Base-by-base conservation (phyloP, 92 coral and sea anemone genomes). In the Epizoanthus scotinus region DNA sequence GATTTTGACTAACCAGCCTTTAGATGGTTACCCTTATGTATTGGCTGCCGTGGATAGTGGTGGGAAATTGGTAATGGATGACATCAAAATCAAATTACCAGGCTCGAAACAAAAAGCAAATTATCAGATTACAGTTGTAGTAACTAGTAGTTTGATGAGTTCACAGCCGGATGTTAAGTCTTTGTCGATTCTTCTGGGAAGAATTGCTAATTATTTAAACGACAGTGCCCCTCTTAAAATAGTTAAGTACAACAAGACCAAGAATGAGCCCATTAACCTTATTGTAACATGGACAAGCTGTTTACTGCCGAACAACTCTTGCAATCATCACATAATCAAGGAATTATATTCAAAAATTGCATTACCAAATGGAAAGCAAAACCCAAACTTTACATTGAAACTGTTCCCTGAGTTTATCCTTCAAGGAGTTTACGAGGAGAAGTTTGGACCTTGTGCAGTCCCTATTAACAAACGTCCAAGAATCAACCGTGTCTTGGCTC, bases 1-100 rank as follows among this genome's bases (percentile, higher is more conserved):
- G 56, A 54, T 54, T 20, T 24, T 47, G 53, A 47, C 36, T 20
- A 26, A 70, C 25, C 83, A 84, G 62, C 78, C 83, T n/a, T 2
- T 52, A 28, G 60, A 17, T 18, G 73, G 87, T 49, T 84, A 55
- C 17, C 74, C 77, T 21, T 84, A 64, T 44, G 68, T 84, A 28
- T 73, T 84, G 59, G 54, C 53, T 36, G 87, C 83, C 56, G 49
- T 44, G 65, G 87, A 84, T 73, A 84, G 87, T 27, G 77, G 87
- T 4, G 87, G 83, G 0, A 75, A 42, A 42, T 28, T 75, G 24
- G 83, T 36, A 18, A 84, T 77, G 56, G 22, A 64, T 19, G 57
- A 24, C 57, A 29, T 84, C 25, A 27, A 44, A 26, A 72, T 84
- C 6, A 28, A 77, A 65, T 14, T 66, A 14, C 68, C 80, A 19